Conservation (phyloP, 2,113 vertebrate species). For the Ptilonorhynchus violaceus region DNA sequence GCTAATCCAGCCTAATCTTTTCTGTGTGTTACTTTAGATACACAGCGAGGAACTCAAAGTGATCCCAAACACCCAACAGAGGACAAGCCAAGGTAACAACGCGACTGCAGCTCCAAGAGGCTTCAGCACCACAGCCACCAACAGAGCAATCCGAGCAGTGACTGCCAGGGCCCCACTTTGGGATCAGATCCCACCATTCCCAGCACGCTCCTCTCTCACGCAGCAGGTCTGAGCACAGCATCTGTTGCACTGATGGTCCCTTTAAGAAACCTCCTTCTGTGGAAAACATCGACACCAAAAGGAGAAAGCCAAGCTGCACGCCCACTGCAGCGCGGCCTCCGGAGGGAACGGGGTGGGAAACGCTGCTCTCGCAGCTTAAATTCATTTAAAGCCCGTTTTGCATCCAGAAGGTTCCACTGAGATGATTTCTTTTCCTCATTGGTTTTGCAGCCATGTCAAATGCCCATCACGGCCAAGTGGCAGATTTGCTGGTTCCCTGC, state of each 20-base stretch:
- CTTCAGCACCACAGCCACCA: background rate
- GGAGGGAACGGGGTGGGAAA: slow-evolving; percentile 21
- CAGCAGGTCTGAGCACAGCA: background rate
- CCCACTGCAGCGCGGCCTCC: slow-evolving; percentile 18
- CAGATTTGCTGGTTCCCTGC: background rate
- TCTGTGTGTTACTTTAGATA: background rate
- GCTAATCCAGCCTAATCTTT: background rate
- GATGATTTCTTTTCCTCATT: background rate
- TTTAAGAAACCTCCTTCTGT: slow-evolving; percentile 31
- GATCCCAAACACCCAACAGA: background rate
- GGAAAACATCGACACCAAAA: slow-evolving; percentile 51
- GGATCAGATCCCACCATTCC: background rate
- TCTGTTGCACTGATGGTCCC: slow-evolving; percentile 8
- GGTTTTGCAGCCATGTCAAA: background rate
- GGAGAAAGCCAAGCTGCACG: slow-evolving; percentile 46
- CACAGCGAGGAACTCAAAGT: background rate
- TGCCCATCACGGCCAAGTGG: background rate
- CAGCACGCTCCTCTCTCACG: background rate
- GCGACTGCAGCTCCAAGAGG: background rate
- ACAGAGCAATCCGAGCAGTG: background rate
- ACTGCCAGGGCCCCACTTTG: background rate
- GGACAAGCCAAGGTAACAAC: background rate
- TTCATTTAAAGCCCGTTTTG: background rate
- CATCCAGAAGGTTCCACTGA: slow-evolving; percentile 4
- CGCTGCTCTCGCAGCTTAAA: background rate